phyloP scores from a whole-genome alignment of 2,797 vertebrate genomes.

The Sorex maritimensis region DNA sequence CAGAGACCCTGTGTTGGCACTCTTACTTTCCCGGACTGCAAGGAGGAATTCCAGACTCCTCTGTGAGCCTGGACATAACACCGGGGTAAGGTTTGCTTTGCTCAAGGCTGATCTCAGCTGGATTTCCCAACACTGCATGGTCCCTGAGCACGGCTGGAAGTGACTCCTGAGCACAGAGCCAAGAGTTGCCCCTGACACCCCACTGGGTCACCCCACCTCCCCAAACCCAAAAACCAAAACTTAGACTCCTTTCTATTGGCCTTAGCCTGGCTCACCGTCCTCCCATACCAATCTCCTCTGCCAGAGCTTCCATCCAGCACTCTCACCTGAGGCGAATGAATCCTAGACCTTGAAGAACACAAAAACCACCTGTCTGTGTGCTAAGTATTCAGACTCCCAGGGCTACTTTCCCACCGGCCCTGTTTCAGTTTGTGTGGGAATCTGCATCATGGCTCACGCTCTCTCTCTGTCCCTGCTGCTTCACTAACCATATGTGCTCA shows the following conservation, averaged over 20 bases:
- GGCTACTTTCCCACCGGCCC: background rate
- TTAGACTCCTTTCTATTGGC: background rate
- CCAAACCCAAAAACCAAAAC: too few species aligned
- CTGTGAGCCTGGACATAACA: too few species aligned
- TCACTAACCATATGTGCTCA: background rate
- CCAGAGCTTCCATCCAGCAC: background rate
- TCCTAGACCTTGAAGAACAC: background rate
- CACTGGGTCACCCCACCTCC: too few species aligned
- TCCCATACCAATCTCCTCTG: background rate
- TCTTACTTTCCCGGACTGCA: background rate
- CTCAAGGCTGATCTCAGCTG: too few species aligned
- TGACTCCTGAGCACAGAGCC: too few species aligned
- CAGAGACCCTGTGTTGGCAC: background rate
- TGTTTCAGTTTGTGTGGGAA: constrained; percentile 1
- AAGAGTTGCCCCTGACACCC: too few species aligned
- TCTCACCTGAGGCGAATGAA: background rate
- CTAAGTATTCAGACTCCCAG: constrained; percentile 40
- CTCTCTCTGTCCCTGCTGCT: background rate
- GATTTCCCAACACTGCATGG: too few species aligned
- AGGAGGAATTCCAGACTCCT: background rate
- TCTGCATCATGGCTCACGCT: constrained; percentile 16
- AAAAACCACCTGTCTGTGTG: constrained; percentile 26
- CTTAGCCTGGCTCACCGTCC: background rate
- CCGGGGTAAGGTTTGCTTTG: too few species aligned
- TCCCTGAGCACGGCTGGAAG: too few species aligned